Conservation (phyloP, 1,140 invertebrate species). For the Pectinophora gossypiella region DNA sequence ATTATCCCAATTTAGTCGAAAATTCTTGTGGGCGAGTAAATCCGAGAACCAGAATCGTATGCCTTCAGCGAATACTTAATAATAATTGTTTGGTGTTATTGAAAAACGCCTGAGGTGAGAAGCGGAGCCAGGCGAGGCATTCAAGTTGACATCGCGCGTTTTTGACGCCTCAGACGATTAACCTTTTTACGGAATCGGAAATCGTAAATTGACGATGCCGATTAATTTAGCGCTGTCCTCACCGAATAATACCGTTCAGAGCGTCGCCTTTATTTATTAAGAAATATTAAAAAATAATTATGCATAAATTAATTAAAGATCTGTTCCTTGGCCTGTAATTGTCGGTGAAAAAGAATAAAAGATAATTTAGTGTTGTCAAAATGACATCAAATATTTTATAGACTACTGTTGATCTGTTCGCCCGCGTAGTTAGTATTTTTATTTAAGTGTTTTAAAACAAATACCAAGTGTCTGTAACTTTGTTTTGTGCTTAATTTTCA, state of each 20-base stretch:
- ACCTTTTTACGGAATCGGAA: constrained; percentile 1
- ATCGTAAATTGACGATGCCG: not conserved
- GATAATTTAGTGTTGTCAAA: no score
- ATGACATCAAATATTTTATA: no score
- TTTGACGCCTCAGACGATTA: constrained; percentile 22
- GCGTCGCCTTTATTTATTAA: not conserved
- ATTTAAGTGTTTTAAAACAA: no score
- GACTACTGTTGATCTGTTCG: no score
- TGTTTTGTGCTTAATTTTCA: no score
- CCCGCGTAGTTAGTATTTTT: no score
- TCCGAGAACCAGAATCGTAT: not conserved
- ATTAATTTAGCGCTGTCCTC: constrained; percentile 1
- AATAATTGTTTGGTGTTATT: constrained; percentile 30
- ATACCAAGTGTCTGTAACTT: no score
- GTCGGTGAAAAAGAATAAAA: no score
- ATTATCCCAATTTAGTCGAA: not conserved
- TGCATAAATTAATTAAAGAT: not conserved
- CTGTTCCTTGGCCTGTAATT: no score
- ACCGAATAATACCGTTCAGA: not conserved
- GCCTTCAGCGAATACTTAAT: constrained; percentile 15
- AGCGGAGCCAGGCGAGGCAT: constrained; percentile 10
- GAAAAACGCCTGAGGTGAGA: constrained; percentile 33
- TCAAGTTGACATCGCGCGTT: constrained; percentile 29
- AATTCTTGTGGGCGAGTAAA: not conserved
- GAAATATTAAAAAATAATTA: not conserved